These are phyloP conservation scores for Harpagifer antarcticus DNA, from an alignment of 2,797 vertebrate genomes.

Conservation along the genomic window DNA sequence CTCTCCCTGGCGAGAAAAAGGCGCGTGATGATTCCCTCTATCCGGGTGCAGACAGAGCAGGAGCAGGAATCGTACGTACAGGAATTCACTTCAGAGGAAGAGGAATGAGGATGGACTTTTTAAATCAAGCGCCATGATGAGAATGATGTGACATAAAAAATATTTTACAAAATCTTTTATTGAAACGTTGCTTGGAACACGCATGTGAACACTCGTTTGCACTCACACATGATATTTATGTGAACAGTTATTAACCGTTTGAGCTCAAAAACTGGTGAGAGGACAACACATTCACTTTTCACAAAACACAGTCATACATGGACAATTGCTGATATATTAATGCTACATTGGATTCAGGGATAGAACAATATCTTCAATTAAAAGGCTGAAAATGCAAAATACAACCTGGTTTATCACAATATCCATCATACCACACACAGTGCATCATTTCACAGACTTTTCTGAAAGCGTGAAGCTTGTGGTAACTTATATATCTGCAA, in stretches of 20 bases:
- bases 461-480: background rate
- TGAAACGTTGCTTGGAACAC: conserved; percentile 53
- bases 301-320: conserved; percentile 56
- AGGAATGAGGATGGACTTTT: conserved; percentile 41
- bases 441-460: conserved; percentile 20
- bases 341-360: conserved; percentile 34
- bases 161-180: conserved; percentile 62
- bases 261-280: conserved; percentile 28
- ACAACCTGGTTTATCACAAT: conserved; percentile 25
- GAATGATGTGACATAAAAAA: conserved; percentile 31
- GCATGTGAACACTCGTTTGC: conserved; percentile 23
- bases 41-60: conserved; percentile 61
- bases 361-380: conserved; percentile 32
- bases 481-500: background rate
- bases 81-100: conserved; percentile 55
- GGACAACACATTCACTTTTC: conserved; percentile 49
- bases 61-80: conserved; percentile 27
- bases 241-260: conserved; percentile 25
- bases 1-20: conserved; percentile 79
- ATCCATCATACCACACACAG: conserved; percentile 3
- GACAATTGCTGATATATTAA: conserved; percentile 20
- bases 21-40: conserved; percentile 67
- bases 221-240: conserved; percentile 30
- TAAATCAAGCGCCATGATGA: background rate
- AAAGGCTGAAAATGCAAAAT: conserved; percentile 49